These are phyloP conservation scores for Zygothrica quintamaculata DNA, from an alignment of 2,888 invertebrate genomes.

Conservation along the genomic window DNA sequence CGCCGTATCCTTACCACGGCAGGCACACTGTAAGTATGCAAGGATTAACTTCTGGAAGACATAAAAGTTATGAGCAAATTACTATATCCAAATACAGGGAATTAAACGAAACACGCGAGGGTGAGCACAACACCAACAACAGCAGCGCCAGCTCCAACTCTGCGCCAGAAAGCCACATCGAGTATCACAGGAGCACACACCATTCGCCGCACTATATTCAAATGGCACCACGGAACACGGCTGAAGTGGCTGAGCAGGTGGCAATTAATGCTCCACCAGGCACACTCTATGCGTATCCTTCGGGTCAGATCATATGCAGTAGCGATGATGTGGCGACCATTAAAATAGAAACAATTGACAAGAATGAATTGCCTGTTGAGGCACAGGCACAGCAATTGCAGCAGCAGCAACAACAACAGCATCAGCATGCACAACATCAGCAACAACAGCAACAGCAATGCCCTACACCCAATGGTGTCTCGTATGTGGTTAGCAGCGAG, in stretches of 20 bases:
- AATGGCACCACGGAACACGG: conserved; percentile 80
- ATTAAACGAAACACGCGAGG: conserved; percentile 79
- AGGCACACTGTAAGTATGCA: conserved; percentile 82
- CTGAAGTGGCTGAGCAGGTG: conserved; percentile 72
- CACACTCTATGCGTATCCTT: conserved; percentile 75
- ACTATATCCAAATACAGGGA: conserved; percentile 63
- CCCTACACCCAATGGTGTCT: conserved; percentile 75
- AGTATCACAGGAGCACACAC: conserved; percentile 73
- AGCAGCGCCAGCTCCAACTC: conserved; percentile 66
- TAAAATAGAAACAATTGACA: conserved; percentile 83
- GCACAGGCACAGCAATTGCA: conserved; percentile 53
- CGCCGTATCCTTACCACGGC: conserved; percentile 84
- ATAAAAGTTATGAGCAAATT: neutral
- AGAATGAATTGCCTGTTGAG: conserved; percentile 69
- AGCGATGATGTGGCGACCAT: conserved; percentile 76
- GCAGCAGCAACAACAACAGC: conserved; percentile 63
- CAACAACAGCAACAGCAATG: conserved; percentile 77
- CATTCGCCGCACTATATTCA: conserved; percentile 82
- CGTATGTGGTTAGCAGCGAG: conserved; percentile 75
- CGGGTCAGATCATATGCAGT: conserved; percentile 78
- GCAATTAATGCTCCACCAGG: conserved; percentile 46
- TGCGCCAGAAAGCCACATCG: conserved; percentile 63
- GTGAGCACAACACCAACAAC: conserved; percentile 63
- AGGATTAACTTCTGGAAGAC: neutral
- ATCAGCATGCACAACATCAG: conserved; percentile 67